Percentiles rank a stretch among this genome's conserved stretches.
phyloP scores from a whole-genome alignment of 2,888 invertebrate species.

The Hypselothyrea guttata region DNA sequence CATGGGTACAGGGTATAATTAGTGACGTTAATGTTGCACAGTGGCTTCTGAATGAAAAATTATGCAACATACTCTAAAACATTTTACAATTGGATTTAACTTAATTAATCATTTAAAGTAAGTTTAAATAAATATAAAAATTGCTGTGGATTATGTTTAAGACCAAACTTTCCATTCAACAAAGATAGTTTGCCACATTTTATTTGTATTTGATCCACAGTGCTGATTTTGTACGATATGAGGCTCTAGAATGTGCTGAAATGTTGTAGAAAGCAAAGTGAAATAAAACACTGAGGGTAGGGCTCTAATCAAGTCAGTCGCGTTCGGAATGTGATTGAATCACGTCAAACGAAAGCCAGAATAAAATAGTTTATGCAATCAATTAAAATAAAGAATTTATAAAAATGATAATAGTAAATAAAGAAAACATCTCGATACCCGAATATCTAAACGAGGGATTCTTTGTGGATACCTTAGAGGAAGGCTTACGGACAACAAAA shows the following conservation, averaged over 20 bases:
- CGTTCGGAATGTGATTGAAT: conserved; percentile 4
- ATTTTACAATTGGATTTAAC: no score
- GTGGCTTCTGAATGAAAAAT: no score
- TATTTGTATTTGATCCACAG: background rate
- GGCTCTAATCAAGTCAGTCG: conserved; percentile 17
- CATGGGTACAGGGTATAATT: no score
- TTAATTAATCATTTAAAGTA: no score
- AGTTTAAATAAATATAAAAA: no score
- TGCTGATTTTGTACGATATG: conserved; percentile 14
- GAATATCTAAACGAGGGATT: conserved; percentile 69
- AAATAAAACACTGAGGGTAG: conserved; percentile 25
- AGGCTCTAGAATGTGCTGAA: conserved; percentile 1
- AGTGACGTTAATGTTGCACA: no score
- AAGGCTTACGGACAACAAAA: conserved; percentile 65
- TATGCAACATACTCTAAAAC: no score
- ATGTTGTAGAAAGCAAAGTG: conserved; percentile 1
- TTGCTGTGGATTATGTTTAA: no score
- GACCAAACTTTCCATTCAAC: no score
- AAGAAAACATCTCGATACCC: conserved; percentile 67
- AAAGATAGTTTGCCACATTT: background rate
- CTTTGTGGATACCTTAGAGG: conserved; percentile 74
- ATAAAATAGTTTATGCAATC: background rate
- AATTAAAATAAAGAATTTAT: background rate
- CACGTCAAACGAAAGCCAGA: background rate
- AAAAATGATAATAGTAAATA: conserved; percentile 54